phyloP scores from a whole-genome alignment of 2,113 vertebrate genomes.

The Chaetodon trifascialis region DNA sequence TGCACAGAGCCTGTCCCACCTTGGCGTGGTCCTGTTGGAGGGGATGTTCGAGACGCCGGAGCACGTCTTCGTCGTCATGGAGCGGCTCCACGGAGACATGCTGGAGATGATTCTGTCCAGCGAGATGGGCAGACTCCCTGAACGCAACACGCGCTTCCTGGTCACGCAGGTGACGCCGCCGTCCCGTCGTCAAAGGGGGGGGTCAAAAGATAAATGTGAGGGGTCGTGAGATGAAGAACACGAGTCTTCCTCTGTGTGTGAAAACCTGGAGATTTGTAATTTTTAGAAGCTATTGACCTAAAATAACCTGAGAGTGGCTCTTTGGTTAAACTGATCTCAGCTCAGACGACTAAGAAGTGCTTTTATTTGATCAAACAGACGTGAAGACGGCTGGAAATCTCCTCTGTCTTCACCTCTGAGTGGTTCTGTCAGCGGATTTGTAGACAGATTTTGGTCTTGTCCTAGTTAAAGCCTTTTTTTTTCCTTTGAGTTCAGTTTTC shows the following conservation, averaged over 20 bases:
- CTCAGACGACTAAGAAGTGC: too few species aligned
- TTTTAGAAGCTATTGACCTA: neutral
- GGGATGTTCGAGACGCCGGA: slow-evolving; percentile 81
- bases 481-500: too few species aligned
- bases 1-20: slow-evolving; percentile 83
- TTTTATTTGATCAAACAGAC: too few species aligned
- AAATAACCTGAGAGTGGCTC: too few species aligned
- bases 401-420: too few species aligned
- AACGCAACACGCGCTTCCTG: slow-evolving; percentile 84
- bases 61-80: slow-evolving; percentile 84
- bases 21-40: slow-evolving; percentile 80
- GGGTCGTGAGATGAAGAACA: neutral
- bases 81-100: slow-evolving; percentile 88
- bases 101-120: slow-evolving; percentile 86
- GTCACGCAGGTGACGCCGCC: slow-evolving; percentile 78
- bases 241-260: neutral
- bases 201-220: neutral
- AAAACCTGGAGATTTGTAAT: neutral
- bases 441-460: too few species aligned
- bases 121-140: slow-evolving; percentile 83
- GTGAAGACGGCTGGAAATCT: too few species aligned
- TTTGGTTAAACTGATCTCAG: too few species aligned
- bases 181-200: neutral
- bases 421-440: too few species aligned
- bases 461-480: too few species aligned